A percentile compares a stretch with the other conserved stretches of the same genome.
Conservation (phyloP, 2,113 vertebrate species). For the Xenopus laevis region DNA sequence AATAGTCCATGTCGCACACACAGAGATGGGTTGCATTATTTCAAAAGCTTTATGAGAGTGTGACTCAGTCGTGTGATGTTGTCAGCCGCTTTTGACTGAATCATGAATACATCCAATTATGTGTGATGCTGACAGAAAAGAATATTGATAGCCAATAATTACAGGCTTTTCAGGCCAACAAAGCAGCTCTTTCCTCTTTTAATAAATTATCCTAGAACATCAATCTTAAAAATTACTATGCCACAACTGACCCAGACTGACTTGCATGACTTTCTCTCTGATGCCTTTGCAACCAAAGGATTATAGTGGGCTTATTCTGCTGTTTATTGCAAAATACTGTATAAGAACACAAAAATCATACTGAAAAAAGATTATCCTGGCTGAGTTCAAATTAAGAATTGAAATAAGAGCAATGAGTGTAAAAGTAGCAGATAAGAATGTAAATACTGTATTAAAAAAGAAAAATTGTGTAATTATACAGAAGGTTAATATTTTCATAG, state of each 20-base stretch:
- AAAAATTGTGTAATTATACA: too few species aligned
- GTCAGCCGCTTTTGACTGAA: constrained; percentile 61
- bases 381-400: too few species aligned
- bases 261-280: constrained; percentile 57
- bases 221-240: constrained; percentile 63
- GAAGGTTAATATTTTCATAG: too few species aligned
- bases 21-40: constrained; percentile 48
- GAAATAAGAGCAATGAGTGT: too few species aligned
- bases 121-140: constrained; percentile 59
- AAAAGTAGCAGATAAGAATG: too few species aligned
- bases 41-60: constrained; percentile 49
- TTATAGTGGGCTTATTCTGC: constrained; percentile 34
- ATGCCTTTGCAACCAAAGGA: constrained; percentile 58
- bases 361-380: too few species aligned
- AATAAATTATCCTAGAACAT: constrained; percentile 64
- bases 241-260: constrained; percentile 59
- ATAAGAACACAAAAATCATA: not conserved
- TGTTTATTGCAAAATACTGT: constrained; percentile 8
- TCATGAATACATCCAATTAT: constrained; percentile 61
- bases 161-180: constrained; percentile 64
- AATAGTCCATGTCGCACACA: constrained; percentile 31
- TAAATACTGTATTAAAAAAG: too few species aligned
- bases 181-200: constrained; percentile 63
- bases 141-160: constrained; percentile 69
- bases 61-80: constrained; percentile 53